phyloP scores from a whole-genome alignment of 2,113 vertebrate species.

The Hydrolagus affinis region DNA sequence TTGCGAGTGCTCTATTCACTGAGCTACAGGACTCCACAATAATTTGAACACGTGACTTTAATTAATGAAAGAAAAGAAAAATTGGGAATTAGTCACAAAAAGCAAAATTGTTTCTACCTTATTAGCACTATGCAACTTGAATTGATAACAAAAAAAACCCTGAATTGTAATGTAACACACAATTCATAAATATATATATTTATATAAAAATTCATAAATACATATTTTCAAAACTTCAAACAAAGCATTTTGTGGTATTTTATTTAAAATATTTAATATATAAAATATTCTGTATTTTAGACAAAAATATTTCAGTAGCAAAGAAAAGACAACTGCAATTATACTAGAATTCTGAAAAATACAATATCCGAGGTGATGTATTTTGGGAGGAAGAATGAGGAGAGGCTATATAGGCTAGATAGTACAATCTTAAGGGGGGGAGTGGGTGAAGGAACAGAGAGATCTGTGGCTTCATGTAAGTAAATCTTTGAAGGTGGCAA shows the following conservation, averaged over 20 bases:
- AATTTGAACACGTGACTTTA: neutral
- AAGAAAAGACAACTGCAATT: constrained; percentile 2
- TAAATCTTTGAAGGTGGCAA: no score
- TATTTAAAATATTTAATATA: no score
- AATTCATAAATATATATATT: no score
- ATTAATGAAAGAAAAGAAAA: neutral
- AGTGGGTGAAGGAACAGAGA: no score
- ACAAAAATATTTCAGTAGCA: constrained; percentile 18
- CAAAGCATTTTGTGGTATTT: constrained; percentile 5
- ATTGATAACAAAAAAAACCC: constrained; percentile 21
- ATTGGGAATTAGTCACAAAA: neutral
- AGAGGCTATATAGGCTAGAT: no score
- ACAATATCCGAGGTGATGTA: no score
- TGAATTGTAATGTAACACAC: constrained; percentile 14
- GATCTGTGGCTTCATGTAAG: no score
- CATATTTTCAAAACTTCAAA: constrained; percentile 25
- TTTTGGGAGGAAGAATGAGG: no score
- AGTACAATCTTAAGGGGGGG: no score
- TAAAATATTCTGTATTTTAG: constrained; percentile 1
- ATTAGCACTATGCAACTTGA: neutral
- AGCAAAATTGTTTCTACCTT: neutral
- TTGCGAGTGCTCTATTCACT: no score
- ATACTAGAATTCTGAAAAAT: neutral
- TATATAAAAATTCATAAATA: constrained; percentile 32
- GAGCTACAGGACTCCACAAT: no score